Conservation (phyloP, 2,888 invertebrate genomes). For the Pocota personata region DNA sequence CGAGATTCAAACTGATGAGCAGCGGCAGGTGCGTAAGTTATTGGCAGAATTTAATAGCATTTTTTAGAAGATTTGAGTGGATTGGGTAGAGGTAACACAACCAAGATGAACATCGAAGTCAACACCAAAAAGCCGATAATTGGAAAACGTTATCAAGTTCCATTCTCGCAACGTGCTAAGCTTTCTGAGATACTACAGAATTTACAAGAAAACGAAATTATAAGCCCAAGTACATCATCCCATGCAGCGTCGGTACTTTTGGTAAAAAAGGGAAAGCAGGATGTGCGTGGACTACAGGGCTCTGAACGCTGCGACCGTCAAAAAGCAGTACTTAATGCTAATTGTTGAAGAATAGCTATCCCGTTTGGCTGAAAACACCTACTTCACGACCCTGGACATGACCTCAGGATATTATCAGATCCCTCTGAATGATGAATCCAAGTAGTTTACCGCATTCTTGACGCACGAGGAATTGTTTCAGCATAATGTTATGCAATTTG, state of each 20-base stretch:
- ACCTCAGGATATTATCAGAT: conserved; percentile 76
- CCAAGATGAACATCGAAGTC: no score
- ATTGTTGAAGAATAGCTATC: conserved; percentile 67
- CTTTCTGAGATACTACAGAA: background rate
- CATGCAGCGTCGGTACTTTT: conserved; percentile 17
- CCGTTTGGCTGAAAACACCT: conserved; percentile 72
- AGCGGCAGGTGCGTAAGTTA: conserved; percentile 3
- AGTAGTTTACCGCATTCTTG: conserved; percentile 76
- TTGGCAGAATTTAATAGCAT: conserved; percentile 6
- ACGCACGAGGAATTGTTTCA: no score
- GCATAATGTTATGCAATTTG: conserved; percentile 78
- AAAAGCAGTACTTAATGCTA: conserved; percentile 69
- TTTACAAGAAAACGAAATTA: background rate
- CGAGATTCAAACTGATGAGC: background rate
- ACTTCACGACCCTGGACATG: conserved; percentile 77
- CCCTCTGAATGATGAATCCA: conserved; percentile 67
- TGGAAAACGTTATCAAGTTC: background rate
- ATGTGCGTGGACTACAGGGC: conserved; percentile 64
- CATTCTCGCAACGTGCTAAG: background rate
- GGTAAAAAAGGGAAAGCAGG: no score
- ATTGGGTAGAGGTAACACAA: background rate
- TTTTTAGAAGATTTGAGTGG: conserved; percentile 6
- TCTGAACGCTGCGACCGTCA: conserved; percentile 58
- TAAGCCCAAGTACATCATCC: background rate
- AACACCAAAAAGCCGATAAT: background rate